These are phyloP conservation scores for Monopis laevigella DNA, from an alignment of 2,888 invertebrate genomes.

Conservation along the genomic window DNA sequence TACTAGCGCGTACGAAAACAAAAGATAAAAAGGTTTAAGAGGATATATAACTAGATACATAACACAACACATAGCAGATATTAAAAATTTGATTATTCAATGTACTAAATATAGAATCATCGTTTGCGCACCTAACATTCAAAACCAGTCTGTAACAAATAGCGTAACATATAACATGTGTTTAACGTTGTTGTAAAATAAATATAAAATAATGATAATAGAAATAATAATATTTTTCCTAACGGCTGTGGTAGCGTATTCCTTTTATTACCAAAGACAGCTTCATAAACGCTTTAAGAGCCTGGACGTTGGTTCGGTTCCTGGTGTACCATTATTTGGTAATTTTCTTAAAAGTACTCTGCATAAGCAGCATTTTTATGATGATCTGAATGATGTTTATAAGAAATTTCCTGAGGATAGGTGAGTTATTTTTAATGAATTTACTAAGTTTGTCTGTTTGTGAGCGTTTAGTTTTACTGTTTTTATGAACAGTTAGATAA, in stretches of 20 bases:
- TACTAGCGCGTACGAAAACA: too few species aligned
- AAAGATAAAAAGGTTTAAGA: too few species aligned
- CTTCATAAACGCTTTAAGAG: constrained; percentile 30
- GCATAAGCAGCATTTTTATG: constrained; percentile 28
- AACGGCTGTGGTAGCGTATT: constrained; percentile 28
- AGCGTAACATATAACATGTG: neutral
- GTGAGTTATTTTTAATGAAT: constrained; percentile 10
- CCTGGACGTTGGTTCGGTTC: constrained; percentile 33
- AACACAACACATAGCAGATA: too few species aligned
- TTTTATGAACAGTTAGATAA: too few species aligned
- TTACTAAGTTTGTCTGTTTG: too few species aligned
- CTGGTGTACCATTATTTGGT: constrained; percentile 43
- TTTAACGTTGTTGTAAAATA: neutral
- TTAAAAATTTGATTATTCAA: too few species aligned
- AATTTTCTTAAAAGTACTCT: constrained; percentile 30
- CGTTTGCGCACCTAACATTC: neutral
- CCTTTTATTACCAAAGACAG: constrained; percentile 29
- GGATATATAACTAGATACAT: too few species aligned
- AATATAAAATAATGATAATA: constrained; percentile 31
- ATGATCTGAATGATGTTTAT: constrained; percentile 28
- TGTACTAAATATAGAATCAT: too few species aligned
- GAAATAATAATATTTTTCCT: constrained; percentile 37
- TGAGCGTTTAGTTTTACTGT: too few species aligned
- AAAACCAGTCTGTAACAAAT: neutral
- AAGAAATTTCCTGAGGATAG: constrained; percentile 12